Base-by-base conservation (phyloP, 2,888 invertebrate genomes). In the Cheilosia scutellata region DNA sequence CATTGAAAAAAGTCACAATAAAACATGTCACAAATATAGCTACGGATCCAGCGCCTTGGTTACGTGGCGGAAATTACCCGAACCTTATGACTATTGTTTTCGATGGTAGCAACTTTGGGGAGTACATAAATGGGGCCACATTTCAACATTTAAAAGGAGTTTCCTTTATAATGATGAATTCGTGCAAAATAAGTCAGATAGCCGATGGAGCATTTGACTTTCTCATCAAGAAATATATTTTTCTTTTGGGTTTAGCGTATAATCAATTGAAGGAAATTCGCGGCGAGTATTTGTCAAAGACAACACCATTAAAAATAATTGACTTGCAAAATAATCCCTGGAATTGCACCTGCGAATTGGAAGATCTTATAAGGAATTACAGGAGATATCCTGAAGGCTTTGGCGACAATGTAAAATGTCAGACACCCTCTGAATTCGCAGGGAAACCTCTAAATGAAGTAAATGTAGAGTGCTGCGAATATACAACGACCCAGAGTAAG, bases 41-140 rank as follows among this genome's bases (percentile, higher is more conserved):
- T 0, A 82, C 80, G 16, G 87, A 88, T 5, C 88, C 88, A 4
- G 33, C 29, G 0, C 74, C 83, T 0, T 90, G 90, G 87, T 76
- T 91, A 7, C 87, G 86, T 2, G 60, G 60, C 2, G 74, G 4
- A 0, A 13, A 6, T 2, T 90, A 88, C 57, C 3, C 4, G 0
- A 40, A 63, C 0, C 71, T 91, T 0, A 55, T 29, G 2, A 16
- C n/a, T 0, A 76, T 91, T 5, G 78, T 89, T 53, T 77, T 91
- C 2, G 87, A 77, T 5, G 88, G 88, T 0, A 91, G 88, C 20
- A 88, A 89, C 47, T 88, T 91, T 6, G 88, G 87, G 0, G 44
- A 40, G 0, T 42, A 20, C 3, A 66, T 90, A 4, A 57, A 51
- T 5, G 13, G 9, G 0, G 25, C 51, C 0, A 88, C 87, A 27